Base-by-base conservation (phyloP, 2,113 vertebrate species). In the Arizona elegans region DNA sequence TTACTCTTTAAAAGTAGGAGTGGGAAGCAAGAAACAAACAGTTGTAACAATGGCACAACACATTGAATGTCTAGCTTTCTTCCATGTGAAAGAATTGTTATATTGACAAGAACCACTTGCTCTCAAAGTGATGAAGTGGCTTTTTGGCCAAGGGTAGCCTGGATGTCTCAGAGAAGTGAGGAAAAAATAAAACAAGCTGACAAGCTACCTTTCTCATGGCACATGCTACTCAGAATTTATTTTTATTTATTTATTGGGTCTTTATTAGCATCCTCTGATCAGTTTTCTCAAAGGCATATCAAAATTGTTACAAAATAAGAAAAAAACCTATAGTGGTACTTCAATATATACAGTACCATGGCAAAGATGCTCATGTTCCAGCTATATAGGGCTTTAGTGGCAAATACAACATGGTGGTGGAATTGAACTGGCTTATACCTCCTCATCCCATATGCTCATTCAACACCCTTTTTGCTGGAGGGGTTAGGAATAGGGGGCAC, bases 1-100 rank as follows among this genome's bases (percentile, higher is more conserved):
- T 70, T 65, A 95, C 90, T 52, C 19, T 92, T 93, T 65, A n/a
- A 91, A 91, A 88, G 58, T 26, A 33, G 12, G 62, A 29, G 8
- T 12, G 24, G 26, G 62, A 65, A 11, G 26, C 26, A 29, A 26
- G 59, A 92, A 93, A 24, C 19, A 93, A 26, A 24, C 3, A 43
- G 53, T 75, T 56, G 38, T 50, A 91, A 91, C n/a, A 29, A 92
- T 94, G 88, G 62, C 92, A 70, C 3, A 0, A 43, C 2, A 62
- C 93, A 92, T 2, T 89, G 54, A 92, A 89, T 0, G 0, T 3
- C n/a, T 87, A 11, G 94, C 89, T 33, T 38, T 24, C 62, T 9
- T 6, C 50, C 33, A 87, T 65, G 91, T 81, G 0, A 23, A 90
- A 58, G 54, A 23, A 58, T 1, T 75, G 65, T 55, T 15, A 23